These are phyloP conservation scores for Anabacerthia variegaticeps DNA, from an alignment of 2,797 vertebrate species.

Conservation along the genomic window DNA sequence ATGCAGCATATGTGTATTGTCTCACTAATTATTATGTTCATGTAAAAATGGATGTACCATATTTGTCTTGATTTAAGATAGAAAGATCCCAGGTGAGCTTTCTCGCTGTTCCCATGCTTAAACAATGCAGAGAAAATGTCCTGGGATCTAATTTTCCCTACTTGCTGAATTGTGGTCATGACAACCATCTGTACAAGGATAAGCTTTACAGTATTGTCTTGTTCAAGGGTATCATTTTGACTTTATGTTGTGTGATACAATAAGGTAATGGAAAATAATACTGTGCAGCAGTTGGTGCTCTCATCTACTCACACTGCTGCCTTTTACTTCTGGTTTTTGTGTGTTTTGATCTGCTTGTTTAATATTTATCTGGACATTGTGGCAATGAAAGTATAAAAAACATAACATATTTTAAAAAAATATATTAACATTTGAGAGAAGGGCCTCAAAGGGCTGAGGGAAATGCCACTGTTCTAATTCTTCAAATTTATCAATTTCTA, in stretches of 20 bases:
- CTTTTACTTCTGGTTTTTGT: neutral
- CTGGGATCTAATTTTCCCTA: conserved; percentile 62
- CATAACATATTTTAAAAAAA: neutral
- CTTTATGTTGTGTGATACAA: neutral
- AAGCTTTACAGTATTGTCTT: conserved; percentile 32
- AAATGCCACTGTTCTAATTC: neutral
- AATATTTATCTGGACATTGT: neutral
- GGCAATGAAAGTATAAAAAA: neutral
- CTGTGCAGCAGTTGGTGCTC: neutral
- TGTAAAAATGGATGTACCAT: neutral
- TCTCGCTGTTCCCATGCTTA: conserved; percentile 18
- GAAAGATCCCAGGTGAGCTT: conserved; percentile 36
- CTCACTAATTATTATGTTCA: neutral
- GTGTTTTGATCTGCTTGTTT: neutral
- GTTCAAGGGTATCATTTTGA: conserved; percentile 35
- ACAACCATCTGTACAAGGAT: conserved; percentile 64
- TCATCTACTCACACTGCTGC: neutral
- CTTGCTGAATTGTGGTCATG: conserved; percentile 55
- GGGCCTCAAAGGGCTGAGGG: neutral
- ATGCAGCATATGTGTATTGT: neutral
- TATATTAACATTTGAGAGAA: neutral
- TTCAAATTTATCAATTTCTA: neutral
- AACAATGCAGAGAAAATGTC: conserved; percentile 58
- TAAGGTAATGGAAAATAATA: conserved; percentile 42
- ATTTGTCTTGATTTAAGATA: conserved; percentile 32